phyloP scores from a whole-genome alignment of 2,888 invertebrate genomes.

The Agrochola macilenta region DNA sequence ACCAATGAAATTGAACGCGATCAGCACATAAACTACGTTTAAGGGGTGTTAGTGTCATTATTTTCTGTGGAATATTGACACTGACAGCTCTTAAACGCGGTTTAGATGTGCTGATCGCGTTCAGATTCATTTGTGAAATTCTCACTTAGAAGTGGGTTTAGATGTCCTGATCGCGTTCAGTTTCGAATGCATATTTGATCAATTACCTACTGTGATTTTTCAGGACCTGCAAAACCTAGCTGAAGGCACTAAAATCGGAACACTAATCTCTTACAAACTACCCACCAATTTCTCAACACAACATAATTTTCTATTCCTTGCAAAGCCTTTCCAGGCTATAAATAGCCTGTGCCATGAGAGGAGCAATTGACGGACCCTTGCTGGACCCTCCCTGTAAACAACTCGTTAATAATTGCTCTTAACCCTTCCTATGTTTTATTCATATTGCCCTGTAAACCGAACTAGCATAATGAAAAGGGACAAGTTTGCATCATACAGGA shows the following conservation, averaged over 20 bases:
- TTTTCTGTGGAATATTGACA: too few relatives aligned
- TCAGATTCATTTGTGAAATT: too few relatives aligned
- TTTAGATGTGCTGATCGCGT: too few relatives aligned
- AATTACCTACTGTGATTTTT: neutral
- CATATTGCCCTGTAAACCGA: constrained; percentile 81
- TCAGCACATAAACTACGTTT: too few relatives aligned
- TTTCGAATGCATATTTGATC: neutral
- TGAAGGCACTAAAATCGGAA: neutral
- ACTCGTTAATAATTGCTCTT: constrained; percentile 86
- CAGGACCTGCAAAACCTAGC: neutral
- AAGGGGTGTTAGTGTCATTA: too few relatives aligned
- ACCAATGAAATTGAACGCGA: too few relatives aligned
- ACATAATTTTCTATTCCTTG: constrained; percentile 29
- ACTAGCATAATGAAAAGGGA: constrained; percentile 85
- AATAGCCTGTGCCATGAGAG: constrained; percentile 31
- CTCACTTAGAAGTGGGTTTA: neutral
- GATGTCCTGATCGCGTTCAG: neutral
- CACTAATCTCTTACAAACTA: neutral
- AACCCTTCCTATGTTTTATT: constrained; percentile 80
- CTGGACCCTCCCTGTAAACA: constrained; percentile 80
- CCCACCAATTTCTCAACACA: neutral
- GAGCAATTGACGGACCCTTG: constrained; percentile 58
- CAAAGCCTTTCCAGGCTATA: constrained; percentile 22
- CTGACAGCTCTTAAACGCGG: too few relatives aligned
- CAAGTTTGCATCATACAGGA: constrained; percentile 67